phyloP scores from a whole-genome alignment of 2,888 invertebrate genomes.

The Nomada fucata region DNA sequence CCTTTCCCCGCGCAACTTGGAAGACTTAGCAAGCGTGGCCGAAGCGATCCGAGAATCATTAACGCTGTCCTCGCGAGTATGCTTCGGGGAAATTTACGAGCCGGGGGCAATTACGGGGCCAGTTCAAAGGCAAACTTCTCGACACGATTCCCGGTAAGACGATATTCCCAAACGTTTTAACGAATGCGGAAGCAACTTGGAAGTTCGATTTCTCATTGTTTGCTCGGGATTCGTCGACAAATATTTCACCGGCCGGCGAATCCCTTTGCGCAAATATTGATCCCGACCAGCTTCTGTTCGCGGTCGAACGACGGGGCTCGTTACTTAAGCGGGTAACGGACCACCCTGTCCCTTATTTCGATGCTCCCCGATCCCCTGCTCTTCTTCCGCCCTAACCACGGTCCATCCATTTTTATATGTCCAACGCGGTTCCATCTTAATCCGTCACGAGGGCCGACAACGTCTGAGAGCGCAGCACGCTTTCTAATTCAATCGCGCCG shows the following conservation, averaged over 20 bases:
- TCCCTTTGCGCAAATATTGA: slow-evolving; percentile 39
- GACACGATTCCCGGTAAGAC: slow-evolving; percentile 18
- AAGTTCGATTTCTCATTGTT: not conserved
- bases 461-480: slow-evolving; percentile 53
- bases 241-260: slow-evolving; percentile 4
- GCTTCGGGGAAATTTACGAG: slow-evolving; percentile 40
- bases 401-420: slow-evolving; percentile 59
- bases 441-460: slow-evolving; percentile 72
- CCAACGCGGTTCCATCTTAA: slow-evolving; percentile 68
- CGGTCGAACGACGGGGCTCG: slow-evolving; percentile 28
- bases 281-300: not conserved
- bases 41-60: slow-evolving; percentile 40
- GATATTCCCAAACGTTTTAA: slow-evolving; percentile 9
- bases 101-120: slow-evolving; percentile 26
- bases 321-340: slow-evolving; percentile 41
- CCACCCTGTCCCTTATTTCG: slow-evolving; percentile 28
- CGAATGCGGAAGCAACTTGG: slow-evolving; percentile 16
- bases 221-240: not conserved
- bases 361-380: slow-evolving; percentile 21
- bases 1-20: no score
- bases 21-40: not conserved
- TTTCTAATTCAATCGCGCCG: slow-evolving; percentile 61
- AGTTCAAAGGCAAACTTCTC: slow-evolving; percentile 22
- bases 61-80: slow-evolving; percentile 31
- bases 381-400: slow-evolving; percentile 1